These are phyloP conservation scores for Eilema caniola DNA, from an alignment of 2,888 invertebrate species.

Conservation along the genomic window DNA sequence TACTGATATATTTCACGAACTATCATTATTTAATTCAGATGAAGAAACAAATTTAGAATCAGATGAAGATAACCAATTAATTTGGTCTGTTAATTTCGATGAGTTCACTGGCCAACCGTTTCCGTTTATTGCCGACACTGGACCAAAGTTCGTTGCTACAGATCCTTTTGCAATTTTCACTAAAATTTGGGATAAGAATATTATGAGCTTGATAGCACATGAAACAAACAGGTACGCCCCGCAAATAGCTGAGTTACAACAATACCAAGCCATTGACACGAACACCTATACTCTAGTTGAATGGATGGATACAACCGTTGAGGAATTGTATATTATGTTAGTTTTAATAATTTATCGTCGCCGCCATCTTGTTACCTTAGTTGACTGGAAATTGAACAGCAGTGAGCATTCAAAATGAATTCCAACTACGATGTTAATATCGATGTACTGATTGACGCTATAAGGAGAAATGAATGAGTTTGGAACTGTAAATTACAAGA, in stretches of 20 bases:
- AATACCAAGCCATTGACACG: not conserved
- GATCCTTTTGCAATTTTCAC: conserved; percentile 18
- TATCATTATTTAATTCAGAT: not conserved
- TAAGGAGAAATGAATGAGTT: too few species aligned
- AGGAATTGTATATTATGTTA: conserved; percentile 13
- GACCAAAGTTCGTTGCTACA: conserved; percentile 3
- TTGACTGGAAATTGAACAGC: too few species aligned
- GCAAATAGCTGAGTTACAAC: conserved; percentile 3
- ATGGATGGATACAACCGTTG: conserved; percentile 14
- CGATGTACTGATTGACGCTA: too few species aligned
- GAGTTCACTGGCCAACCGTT: conserved; percentile 1
- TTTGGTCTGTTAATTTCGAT: conserved; percentile 13
- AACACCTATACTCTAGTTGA: not conserved
- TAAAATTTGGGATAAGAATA: conserved; percentile 13
- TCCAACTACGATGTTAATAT: too few species aligned
- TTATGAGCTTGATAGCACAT: conserved; percentile 12
- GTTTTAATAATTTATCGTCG: conserved; percentile 5
- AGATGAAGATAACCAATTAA: not conserved
- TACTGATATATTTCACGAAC: not conserved
- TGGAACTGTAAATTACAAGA: too few species aligned
- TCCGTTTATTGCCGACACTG: conserved; percentile 5
- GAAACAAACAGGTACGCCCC: conserved; percentile 20
- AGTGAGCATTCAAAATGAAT: too few species aligned
- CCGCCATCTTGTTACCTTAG: too few species aligned
- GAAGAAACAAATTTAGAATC: not conserved